phyloP scores from a whole-genome alignment of 2,113 vertebrate genomes.

The Seriola dumerili region DNA sequence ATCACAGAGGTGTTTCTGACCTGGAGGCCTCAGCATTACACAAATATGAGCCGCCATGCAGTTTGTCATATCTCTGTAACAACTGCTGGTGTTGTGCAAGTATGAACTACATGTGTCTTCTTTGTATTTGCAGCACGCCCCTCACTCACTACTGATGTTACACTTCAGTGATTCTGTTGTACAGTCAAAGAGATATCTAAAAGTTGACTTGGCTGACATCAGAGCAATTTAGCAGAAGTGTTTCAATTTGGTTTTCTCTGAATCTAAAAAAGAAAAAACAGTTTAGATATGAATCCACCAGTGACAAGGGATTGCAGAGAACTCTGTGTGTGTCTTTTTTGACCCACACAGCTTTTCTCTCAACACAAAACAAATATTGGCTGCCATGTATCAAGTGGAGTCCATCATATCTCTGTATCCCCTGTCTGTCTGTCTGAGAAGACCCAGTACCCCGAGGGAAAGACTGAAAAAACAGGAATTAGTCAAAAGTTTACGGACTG shows the following conservation, averaged over 20 bases:
- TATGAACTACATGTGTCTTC: conserved; percentile 26
- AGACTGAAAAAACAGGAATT: conserved; percentile 50
- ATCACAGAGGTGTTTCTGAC: conserved; percentile 56
- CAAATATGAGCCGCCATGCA: conserved; percentile 39
- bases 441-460: conserved; percentile 26
- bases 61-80: conserved; percentile 45
- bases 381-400: conserved; percentile 49
- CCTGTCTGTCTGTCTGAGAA: conserved; percentile 39
- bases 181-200: conserved; percentile 6
- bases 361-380: conserved; percentile 61
- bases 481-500: conserved; percentile 43
- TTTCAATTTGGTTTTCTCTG: conserved; percentile 16
- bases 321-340: conserved; percentile 16
- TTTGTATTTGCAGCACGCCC: conserved; percentile 6
- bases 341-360: conserved; percentile 34
- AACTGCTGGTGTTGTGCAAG: conserved; percentile 27
- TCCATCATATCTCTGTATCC: conserved; percentile 39
- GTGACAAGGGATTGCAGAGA: conserved; percentile 22
- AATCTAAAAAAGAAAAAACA: neutral
- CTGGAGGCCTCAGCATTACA: conserved; percentile 53
- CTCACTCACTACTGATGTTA: conserved; percentile 14
- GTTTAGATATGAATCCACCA: conserved; percentile 9
- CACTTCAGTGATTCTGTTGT: conserved; percentile 16
- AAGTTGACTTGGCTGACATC: neutral
- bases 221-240: conserved; percentile 28